Evolutionary conservation across 2,113 vertebrate genomes (phyloP).

Genomic region (Labeo catla): DNA sequence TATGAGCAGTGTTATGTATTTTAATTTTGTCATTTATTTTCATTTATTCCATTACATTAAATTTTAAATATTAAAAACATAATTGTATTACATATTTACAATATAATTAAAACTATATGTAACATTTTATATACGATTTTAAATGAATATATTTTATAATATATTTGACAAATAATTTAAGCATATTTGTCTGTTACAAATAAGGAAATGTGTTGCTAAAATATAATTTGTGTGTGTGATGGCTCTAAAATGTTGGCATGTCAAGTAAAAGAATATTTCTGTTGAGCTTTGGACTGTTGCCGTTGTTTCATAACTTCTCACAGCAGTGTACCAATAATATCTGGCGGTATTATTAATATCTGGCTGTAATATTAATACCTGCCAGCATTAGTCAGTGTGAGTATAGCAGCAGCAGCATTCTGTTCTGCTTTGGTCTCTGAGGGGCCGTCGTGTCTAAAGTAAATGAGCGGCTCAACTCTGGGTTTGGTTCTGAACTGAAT

Average conservation of each 20-base stretch:
- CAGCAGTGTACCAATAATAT: conserved; percentile 13
- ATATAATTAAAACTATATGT: not conserved
- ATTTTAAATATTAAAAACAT: not conserved
- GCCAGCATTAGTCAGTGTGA: not conserved
- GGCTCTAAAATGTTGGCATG: not conserved
- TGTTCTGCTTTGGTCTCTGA: not conserved
- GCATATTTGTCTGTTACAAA: not conserved
- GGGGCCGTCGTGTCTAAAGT: not conserved
- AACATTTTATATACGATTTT: not conserved
- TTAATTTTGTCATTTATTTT: not conserved
- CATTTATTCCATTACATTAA: not conserved
- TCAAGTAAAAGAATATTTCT: not conserved
- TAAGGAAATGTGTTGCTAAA: not conserved
- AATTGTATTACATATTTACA: not conserved
- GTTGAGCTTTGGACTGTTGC: not conserved
- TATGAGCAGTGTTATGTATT: not conserved
- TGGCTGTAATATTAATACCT: not conserved
- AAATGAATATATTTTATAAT: too few species aligned
- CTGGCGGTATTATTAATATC: not conserved
- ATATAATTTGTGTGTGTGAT: not conserved
- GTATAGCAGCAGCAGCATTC: not conserved
- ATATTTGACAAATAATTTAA: too few species aligned
- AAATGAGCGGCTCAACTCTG: not conserved
- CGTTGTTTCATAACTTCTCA: not conserved
- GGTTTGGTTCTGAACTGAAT: not conserved